Base-by-base conservation (phyloP, 2,888 invertebrate species). In the Paralinhomoeus sp. region DNA sequence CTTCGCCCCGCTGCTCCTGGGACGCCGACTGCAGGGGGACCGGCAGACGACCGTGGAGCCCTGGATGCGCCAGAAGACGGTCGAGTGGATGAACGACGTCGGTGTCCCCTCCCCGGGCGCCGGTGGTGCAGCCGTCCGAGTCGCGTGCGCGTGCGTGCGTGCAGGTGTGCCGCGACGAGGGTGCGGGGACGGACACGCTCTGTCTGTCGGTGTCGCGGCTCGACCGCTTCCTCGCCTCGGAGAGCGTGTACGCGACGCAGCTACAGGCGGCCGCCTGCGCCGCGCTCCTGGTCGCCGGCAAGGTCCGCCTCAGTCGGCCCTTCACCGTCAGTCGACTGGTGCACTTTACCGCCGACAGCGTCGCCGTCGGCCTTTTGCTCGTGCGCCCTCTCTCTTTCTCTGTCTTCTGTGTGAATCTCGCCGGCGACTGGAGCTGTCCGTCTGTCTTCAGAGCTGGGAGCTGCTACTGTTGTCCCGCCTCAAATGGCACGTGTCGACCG, bases 121-220 rank as follows among this genome's bases (percentile, higher is more conserved):
- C n/a, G n/a, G n/a, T n/a, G n/a, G n/a, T n/a, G n/a, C n/a, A n/a
- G n/a, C n/a, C n/a, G n/a, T n/a, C n/a, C n/a, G n/a, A n/a, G n/a
- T 3, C 9, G n/a, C n/a, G n/a, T n/a, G n/a, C n/a, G n/a, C n/a
- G n/a, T n/a, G n/a, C n/a, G n/a, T n/a, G n/a, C n/a, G n/a, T n/a
- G n/a, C 72, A 87, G 87, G 83, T 91, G 54, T 87, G 85, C 68
- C 83, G 83, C 62, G 85, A 84, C 62, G 80, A 82, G 63, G 75
- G 76, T 57, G 81, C 84, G 62, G 84, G 85, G 67, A 81, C 83
- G 62, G 83, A 84, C 64, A 85, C 91, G 51, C 87, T 87, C 64
- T 77, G 81, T 39, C 70, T 91, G 61, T 80, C 91, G 44, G 77
- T 87, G 66, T 81, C 80, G 63, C 83, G 80, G 68, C 70, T 93